phyloP scores from a whole-genome alignment of 2,797 vertebrate species.

The Propithecus deckenii region DNA sequence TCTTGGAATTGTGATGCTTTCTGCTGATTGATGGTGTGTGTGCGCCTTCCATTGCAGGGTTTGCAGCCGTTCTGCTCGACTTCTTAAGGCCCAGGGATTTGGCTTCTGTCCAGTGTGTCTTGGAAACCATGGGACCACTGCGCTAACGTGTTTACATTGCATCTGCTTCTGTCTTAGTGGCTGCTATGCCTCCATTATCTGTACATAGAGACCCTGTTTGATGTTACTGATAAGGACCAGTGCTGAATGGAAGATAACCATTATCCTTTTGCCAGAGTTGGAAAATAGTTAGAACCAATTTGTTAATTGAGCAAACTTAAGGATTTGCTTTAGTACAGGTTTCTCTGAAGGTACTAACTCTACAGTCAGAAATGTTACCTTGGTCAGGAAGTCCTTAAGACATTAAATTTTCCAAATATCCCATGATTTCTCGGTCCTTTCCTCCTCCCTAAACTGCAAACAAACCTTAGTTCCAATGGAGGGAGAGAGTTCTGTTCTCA shows the following conservation, averaged over 20 bases:
- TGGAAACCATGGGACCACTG: constrained; percentile 64
- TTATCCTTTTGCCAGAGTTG: constrained; percentile 57
- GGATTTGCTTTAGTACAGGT: constrained; percentile 56
- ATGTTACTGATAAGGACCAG: constrained; percentile 68
- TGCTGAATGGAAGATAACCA: constrained; percentile 68
- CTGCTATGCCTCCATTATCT: constrained; percentile 86
- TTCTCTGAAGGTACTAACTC: constrained; percentile 16
- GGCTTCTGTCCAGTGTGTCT: constrained; percentile 71
- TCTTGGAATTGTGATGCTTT: constrained; percentile 84
- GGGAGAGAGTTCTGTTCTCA: constrained; percentile 19
- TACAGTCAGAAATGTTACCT: constrained; percentile 40
- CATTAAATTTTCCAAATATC: constrained; percentile 34
- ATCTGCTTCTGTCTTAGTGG: constrained; percentile 77
- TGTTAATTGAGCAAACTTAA: constrained; percentile 46
- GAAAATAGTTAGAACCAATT: constrained; percentile 40
- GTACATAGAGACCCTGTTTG: constrained; percentile 86
- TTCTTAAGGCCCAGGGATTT: constrained; percentile 63
- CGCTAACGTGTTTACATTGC: constrained; percentile 54
- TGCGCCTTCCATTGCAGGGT: constrained; percentile 76
- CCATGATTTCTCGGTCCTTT: constrained; percentile 3
- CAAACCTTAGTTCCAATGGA: constrained; percentile 13
- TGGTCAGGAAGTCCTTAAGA: constrained; percentile 48
- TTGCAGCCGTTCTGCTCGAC: constrained; percentile 60
- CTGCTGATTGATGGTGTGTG: constrained; percentile 80
- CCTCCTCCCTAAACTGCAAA: not conserved